Evolutionary conservation across 2,113 vertebrate species (phyloP).

Genomic region (Tenrec ecaudatus): DNA sequence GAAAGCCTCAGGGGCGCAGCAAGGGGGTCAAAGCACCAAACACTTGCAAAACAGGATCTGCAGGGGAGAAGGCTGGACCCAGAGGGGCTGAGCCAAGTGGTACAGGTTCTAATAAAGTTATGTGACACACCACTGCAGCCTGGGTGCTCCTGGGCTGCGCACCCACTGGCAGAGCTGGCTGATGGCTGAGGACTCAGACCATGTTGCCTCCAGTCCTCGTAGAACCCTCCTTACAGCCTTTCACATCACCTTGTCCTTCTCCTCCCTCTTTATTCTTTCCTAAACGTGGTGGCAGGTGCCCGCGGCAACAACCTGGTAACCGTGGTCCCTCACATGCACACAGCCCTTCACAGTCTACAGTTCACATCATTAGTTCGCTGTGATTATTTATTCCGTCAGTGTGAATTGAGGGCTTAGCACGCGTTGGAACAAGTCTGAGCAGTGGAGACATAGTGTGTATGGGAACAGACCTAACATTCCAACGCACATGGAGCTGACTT

Average conservation of each 20-base stretch:
- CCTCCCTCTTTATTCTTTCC: not conserved
- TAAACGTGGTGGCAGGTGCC: not conserved
- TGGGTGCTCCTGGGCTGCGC: not conserved
- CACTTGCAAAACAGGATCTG: not conserved
- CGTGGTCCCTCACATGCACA: not conserved
- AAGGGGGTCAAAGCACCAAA: not conserved
- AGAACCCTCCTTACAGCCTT: not conserved
- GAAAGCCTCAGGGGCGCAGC: not conserved
- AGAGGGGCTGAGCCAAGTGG: accelerated
- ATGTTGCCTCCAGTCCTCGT: not conserved
- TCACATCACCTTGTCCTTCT: not conserved
- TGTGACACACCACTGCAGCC: not conserved
- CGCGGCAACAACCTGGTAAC: not conserved
- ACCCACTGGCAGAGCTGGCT: not conserved
- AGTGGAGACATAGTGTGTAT: not conserved
- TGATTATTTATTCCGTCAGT: not conserved
- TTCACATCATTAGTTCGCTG: not conserved
- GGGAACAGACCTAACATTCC: constrained; percentile 4
- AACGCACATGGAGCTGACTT: not conserved
- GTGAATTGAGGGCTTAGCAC: not conserved
- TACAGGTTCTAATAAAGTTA: not conserved
- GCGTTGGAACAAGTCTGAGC: not conserved
- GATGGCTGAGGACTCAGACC: accelerated
- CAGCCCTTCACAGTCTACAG: not conserved
- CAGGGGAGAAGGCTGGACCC: not conserved